Evolutionary conservation across 2,797 vertebrate species (phyloP), one percentile per base, ranked within the genome.

Genomic region (Gadopsis marmoratus): DNA sequence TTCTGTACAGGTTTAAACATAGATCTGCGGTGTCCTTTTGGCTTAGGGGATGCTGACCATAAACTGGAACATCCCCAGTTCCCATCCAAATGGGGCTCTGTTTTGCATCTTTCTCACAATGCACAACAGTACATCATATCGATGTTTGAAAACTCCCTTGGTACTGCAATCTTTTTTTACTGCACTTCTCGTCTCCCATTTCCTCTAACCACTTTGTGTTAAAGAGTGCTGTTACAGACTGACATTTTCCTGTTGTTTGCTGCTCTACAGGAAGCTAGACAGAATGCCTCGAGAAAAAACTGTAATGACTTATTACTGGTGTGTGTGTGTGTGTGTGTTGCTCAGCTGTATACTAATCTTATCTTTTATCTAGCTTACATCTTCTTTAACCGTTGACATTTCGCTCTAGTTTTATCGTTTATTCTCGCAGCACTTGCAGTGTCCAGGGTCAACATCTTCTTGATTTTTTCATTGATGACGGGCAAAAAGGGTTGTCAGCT

Each of bases 241-340:
- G 88, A 93, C 85, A 90, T 92, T 94, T 94, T 82, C 78, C 87
- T 90, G 93, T 82, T 79, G 88, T 89, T 90, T 84, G 19, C 81
- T 82, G 76, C 94, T 92, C 90, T 60, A 61, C 92, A 87, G 83
- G 86, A 91, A 83, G 79, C 88, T 83, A 82, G 83, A 85, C 10
- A 4, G 39, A 76, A 63, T 63, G 89, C 91, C n/a, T 89, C 79
- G 65, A 84, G 89, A 93, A 92, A 82, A 89, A 90, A 71, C 84
- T 88, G 85, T 87, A 88, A 83, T 89, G 89, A 89, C 79, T 84
- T 84, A 80, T 90, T 76, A n/a, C 74, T 45, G 41, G 11, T 23
- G 54, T 66, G 62, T 71, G 45, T 45, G 43, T 53, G 59, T 69
- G 70, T 54, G 67, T 26, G 37, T 55, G 59, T 62, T 23, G 12